Evolutionary conservation across 1,140 invertebrate species (phyloP).

Genomic region (Asobara japonica): DNA sequence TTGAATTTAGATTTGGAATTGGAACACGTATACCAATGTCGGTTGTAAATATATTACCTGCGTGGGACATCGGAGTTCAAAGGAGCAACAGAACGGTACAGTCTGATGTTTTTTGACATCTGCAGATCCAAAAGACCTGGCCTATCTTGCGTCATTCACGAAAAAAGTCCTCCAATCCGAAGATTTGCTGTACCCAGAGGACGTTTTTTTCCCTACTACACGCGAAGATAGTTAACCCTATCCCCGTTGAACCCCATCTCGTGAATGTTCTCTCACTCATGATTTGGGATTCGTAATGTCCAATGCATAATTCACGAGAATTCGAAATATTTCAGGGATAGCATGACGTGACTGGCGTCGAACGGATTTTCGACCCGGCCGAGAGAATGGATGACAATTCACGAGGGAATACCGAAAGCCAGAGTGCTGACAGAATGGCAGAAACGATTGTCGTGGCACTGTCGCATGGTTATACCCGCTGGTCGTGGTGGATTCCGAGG

Average conservation of each 20-base stretch:
- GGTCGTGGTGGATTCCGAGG: constrained; percentile 46
- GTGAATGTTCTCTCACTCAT: neutral
- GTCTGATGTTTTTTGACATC: too few species aligned
- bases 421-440: constrained; percentile 27
- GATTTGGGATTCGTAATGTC: constrained; percentile 21
- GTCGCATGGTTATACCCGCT: constrained; percentile 29
- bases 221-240: neutral
- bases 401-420: neutral
- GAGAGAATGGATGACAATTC: neutral
- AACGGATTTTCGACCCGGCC: constrained; percentile 26
- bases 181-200: too few species aligned
- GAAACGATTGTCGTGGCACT: constrained; percentile 40
- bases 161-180: too few species aligned
- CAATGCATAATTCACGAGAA: constrained; percentile 38
- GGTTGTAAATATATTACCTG: too few species aligned
- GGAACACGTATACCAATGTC: too few species aligned
- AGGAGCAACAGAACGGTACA: too few species aligned
- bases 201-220: neutral
- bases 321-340: constrained; percentile 26
- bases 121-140: too few species aligned
- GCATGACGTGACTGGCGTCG: constrained; percentile 33
- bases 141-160: too few species aligned
- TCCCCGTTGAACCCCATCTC: neutral
- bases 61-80: too few species aligned
- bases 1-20: too few species aligned